phyloP scores from a whole-genome alignment of 2,113 vertebrate species.

The Phyllostomus hastatus region DNA sequence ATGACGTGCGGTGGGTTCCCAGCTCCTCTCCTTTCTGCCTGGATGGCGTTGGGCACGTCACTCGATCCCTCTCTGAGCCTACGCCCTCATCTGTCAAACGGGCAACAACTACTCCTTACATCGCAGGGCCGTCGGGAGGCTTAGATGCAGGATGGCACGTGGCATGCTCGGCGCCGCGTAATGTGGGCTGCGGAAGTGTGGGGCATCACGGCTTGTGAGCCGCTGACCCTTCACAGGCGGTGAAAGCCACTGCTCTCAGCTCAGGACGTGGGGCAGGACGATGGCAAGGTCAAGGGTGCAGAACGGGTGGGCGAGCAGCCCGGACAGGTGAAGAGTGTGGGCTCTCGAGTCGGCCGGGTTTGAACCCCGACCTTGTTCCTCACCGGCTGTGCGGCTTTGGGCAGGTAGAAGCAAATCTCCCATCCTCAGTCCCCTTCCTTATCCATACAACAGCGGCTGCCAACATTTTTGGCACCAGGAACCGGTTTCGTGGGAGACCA shows the following conservation, averaged over 20 bases:
- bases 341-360: neutral
- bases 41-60: accelerated
- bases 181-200: neutral
- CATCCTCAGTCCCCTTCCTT: neutral
- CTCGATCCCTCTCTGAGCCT: neutral
- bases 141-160: neutral
- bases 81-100: neutral
- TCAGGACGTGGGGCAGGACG: too few species aligned
- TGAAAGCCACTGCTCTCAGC: too few species aligned
- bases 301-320: accelerated
- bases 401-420: neutral
- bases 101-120: too few species aligned
- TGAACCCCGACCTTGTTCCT: neutral
- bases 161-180: accelerated
- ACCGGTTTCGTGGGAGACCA: too few species aligned
- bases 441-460: too few species aligned
- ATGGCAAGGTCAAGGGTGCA: neutral
- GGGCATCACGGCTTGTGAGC: neutral
- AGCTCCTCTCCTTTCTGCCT: neutral
- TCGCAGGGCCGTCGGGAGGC: neutral
- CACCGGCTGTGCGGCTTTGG: accelerated
- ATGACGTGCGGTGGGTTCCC: neutral
- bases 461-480: too few species aligned
- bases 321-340: accelerated
- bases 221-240: neutral